Evolutionary conservation across 1,140 invertebrate genomes (phyloP), one percentile per base, ranked within the genome.

Genomic region (Bacillus rossius): DNA sequence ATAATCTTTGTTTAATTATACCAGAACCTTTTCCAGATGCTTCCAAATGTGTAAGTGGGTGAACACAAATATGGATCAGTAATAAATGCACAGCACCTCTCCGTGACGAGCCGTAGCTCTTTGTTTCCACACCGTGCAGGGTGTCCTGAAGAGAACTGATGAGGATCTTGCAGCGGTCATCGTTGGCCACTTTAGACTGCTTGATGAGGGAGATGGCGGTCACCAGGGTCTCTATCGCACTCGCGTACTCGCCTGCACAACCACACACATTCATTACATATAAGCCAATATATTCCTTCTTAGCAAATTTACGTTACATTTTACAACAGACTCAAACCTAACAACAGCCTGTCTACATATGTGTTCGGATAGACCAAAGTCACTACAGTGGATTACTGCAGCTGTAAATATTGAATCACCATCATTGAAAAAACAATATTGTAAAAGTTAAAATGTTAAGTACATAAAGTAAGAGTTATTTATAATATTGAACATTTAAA

Each of bases 121-220:
- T 98, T 2, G 90, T 89, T 76, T 98, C 94, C n/a, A 98, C 92
- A 17, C 94, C 96, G 73, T 96, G 88, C 25, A 99, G 75, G 17
- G 97, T 99, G 71, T 99, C 97, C 78, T 99, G 91, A 1, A 99
- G 79, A 0, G 95, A 96, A 67, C 90, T 96, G 53, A 99, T 96
- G 10, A 99, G 76, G 63, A 99, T 97, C 78, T 99, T 99, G 78
- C 97, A 99, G 40, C 97, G 81, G 71, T 99, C 97, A 77, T 99
- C 97, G 69, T 92, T 88, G 0, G 96, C 92, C 55, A 97, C 93
- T 78, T 98, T 98, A 17, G 96, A 98, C 77, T 99, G 95, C 76
- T 98, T 98, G 59, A 99, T 99, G 17, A 99, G 77, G 3, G 95
- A 98, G 64, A 99, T 99, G 2, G 97, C 97, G 1, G 97, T 99